Percentiles rank a stretch among this genome's conserved stretches.
phyloP scores from a whole-genome alignment of 30 jellyfish, hydroid and myxozoan genomes.

The Mastigias papua region DNA sequence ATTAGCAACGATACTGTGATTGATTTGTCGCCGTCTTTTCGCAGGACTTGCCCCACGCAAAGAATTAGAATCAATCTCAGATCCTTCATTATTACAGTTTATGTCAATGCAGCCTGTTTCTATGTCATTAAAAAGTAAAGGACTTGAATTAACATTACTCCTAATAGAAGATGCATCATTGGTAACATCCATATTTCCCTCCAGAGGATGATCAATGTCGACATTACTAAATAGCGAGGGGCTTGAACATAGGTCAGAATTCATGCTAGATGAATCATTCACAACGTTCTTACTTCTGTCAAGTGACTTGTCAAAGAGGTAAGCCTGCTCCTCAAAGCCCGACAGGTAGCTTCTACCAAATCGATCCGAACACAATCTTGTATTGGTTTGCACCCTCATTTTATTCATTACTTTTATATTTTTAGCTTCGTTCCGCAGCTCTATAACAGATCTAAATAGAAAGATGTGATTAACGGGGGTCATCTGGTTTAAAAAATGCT shows the following conservation, averaged over 20 bases:
- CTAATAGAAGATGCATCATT: too few species aligned
- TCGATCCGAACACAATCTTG: background rate
- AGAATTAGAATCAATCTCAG: too few species aligned
- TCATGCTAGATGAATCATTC: background rate
- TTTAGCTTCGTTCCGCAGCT: background rate
- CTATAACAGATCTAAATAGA: background rate
- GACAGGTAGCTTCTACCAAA: background rate
- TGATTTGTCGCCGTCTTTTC: background rate
- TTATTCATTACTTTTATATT: too few species aligned
- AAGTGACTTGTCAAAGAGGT: background rate
- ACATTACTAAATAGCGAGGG: background rate
- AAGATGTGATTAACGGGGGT: background rate
- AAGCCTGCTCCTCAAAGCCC: background rate
- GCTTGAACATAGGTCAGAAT: background rate
- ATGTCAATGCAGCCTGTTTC: too few species aligned
- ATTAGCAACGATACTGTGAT: background rate
- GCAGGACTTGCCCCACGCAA: too few species aligned
- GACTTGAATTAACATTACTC: too few species aligned
- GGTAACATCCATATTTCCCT: too few species aligned
- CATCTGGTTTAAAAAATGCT: constrained; percentile 15
- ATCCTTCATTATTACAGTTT: too few species aligned
- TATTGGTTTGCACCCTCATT: background rate
- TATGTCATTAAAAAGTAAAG: too few species aligned
- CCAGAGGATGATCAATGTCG: too few species aligned
- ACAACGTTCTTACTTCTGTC: background rate